A percentile compares a stretch with the other conserved stretches of the same genome.
phyloP scores from a whole-genome alignment of 64 coral and sea anemone genomes.

The Platygyra sinensis region DNA sequence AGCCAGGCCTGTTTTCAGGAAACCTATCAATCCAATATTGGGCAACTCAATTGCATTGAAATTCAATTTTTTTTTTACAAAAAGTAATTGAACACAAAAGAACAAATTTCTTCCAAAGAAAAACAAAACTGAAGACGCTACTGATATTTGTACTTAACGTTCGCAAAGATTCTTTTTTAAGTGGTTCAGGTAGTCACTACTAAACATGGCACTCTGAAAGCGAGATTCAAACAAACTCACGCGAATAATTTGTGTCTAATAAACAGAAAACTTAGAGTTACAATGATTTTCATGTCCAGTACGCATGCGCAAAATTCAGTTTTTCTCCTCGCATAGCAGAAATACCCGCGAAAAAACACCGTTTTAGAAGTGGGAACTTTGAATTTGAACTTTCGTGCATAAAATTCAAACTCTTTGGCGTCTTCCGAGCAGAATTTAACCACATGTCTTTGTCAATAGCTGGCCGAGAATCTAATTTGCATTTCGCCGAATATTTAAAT shows the following conservation, averaged over 20 bases:
- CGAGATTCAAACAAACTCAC: background rate
- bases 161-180: background rate
- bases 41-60: background rate
- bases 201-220: background rate
- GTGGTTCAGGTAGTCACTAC: background rate
- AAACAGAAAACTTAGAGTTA: background rate
- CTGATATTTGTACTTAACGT: background rate
- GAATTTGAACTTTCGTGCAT: background rate
- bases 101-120: background rate
- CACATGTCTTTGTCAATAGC: slow-evolving; percentile 12
- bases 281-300: background rate
- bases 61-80: background rate
- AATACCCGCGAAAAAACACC: background rate
- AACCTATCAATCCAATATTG: background rate
- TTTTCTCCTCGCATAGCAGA: background rate
- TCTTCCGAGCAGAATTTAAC: background rate
- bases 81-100: background rate
- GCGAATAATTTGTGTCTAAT: background rate
- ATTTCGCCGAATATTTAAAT: slow-evolving; percentile 62
- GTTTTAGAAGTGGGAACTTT: background rate
- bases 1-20: background rate
- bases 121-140: background rate
- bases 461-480: slow-evolving; percentile 62
- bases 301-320: background rate
- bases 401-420: background rate